Base-by-base conservation (phyloP, 53 echinoderm and acorn worm genomes). In the Patiria pectinifera region DNA sequence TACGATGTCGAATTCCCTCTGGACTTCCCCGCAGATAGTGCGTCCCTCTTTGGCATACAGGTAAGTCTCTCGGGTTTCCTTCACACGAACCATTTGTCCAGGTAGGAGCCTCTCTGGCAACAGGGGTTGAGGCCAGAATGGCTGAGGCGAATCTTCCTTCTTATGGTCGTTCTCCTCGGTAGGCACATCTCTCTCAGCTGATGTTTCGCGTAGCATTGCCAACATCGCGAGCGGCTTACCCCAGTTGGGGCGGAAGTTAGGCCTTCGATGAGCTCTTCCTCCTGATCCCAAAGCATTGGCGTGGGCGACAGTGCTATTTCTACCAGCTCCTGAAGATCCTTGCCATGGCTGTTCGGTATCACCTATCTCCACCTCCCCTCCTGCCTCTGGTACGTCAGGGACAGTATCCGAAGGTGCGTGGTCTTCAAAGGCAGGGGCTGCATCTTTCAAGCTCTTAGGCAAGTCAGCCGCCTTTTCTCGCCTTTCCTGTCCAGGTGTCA, bases 41-140 rank as follows among this genome's bases (percentile, higher is more conserved):
- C 75, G 49, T 21, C 87, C 58, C 24, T 87, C 75, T 24, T 48
- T 58, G 22, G 59, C 87, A 76, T 76, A 87, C 59, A 87, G 58
- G 76, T 76, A 87, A 0, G 76, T 87, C 11, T 87, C 87, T 43
- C 87, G 22, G 14, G 76, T 76, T 53, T 87, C 87, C 13, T 16
- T 76, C 0, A 87, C 15, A 12, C 58, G 77, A 23, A 59, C 59
- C 35, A 53, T 16, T 26, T 87, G 87, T 6, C 87, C 87, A 76
- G 87, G 76, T 60, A 76, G 44, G 16, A 87, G 75, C 14, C 75
- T 75, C 75, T 87, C 87, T 4, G 87, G 77, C 12, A 87, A 23
- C 75, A 87, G 21, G 24, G 87, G 59, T 16, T 87, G 75, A 13
- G 44, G 61, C 87, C 87, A 87, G 59, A 35, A 35, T 35, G 35